phyloP scores from a whole-genome alignment of 2,797 vertebrate species.

The Eupleurogrammus muticus region DNA sequence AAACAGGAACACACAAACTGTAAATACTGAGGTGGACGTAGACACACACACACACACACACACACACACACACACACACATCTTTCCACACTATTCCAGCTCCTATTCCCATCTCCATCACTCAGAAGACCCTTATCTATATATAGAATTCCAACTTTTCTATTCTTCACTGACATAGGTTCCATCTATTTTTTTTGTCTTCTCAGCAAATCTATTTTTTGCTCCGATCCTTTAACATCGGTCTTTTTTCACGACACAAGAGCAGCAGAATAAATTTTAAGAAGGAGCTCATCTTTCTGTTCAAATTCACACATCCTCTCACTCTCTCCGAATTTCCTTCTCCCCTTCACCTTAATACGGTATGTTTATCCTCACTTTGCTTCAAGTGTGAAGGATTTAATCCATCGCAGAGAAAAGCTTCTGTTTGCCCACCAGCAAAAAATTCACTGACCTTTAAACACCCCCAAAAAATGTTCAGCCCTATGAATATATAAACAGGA shows the following conservation, averaged over 20 bases:
- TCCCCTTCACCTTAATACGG: conserved; percentile 2
- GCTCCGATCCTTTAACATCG: not conserved
- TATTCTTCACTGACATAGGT: conserved; percentile 3
- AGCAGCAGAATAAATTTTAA: conserved; percentile 6
- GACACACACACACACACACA: conserved; percentile 4
- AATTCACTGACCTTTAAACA: too few species aligned
- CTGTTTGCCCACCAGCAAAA: too few species aligned
- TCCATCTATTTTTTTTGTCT: conserved; percentile 18
- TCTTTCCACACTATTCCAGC: not conserved
- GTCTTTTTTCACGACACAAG: conserved; percentile 7
- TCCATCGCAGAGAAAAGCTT: not conserved
- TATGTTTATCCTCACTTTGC: conserved; percentile 8
- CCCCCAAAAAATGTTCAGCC: too few species aligned
- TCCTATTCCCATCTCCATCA: conserved; percentile 11
- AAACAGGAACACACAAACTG: too few species aligned
- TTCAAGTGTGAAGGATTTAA: not conserved
- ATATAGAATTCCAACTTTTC: not conserved
- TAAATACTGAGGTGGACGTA: too few species aligned
- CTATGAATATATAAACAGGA: too few species aligned
- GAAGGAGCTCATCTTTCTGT: conserved; percentile 11
- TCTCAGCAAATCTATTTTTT: conserved; percentile 16
- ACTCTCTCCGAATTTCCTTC: not conserved
- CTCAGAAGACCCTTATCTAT: conserved; percentile 10
- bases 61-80: conserved; percentile 7
- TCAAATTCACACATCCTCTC: not conserved